phyloP scores from a whole-genome alignment of 2,888 invertebrate genomes.

The Onthophagus sagittarius region DNA sequence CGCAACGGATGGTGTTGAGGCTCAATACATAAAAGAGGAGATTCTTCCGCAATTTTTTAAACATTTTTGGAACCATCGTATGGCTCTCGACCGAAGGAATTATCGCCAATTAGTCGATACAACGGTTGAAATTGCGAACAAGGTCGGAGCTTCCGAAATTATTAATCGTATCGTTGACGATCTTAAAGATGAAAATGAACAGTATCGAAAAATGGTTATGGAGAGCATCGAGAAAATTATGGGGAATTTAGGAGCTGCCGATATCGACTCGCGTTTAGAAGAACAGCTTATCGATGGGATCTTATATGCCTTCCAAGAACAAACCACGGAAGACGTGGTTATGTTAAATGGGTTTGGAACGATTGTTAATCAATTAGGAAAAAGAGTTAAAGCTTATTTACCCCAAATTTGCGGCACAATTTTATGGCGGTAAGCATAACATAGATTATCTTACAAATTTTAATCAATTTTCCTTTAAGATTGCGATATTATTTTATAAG shows the following conservation, averaged over 20 bases:
- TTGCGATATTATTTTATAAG: too few relatives aligned
- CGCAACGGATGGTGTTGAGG: slow-evolving; percentile 99
- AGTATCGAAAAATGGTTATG: slow-evolving; percentile 99
- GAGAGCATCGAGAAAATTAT: slow-evolving; percentile 99
- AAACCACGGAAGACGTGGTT: slow-evolving; percentile 99
- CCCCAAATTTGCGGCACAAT: slow-evolving; percentile 99
- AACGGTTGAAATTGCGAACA: slow-evolving; percentile 99
- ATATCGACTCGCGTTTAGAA: slow-evolving; percentile 95
- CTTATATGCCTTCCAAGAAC: slow-evolving; percentile 98
- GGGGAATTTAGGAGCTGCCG: slow-evolving; percentile 95
- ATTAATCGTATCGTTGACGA: slow-evolving; percentile 98
- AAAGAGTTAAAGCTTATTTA: slow-evolving; percentile 95
- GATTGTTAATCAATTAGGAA: slow-evolving; percentile 95
- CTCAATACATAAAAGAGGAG: slow-evolving; percentile 98
- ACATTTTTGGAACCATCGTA: slow-evolving; percentile 99
- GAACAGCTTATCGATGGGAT: slow-evolving; percentile 99
- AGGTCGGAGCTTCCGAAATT: slow-evolving; percentile 99
- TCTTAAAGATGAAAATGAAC: slow-evolving; percentile 98
- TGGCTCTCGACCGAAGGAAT: slow-evolving; percentile 97
- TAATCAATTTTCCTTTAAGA: too few relatives aligned
- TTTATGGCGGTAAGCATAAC: slow-evolving; percentile 70
- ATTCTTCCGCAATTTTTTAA: slow-evolving; percentile 98
- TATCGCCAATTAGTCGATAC: slow-evolving; percentile 98
- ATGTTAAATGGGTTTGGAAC: slow-evolving; percentile 99
- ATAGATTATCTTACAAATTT: too few relatives aligned